Base-by-base conservation (phyloP, 2,113 vertebrate genomes). In the Thryonomys swinderianus region DNA sequence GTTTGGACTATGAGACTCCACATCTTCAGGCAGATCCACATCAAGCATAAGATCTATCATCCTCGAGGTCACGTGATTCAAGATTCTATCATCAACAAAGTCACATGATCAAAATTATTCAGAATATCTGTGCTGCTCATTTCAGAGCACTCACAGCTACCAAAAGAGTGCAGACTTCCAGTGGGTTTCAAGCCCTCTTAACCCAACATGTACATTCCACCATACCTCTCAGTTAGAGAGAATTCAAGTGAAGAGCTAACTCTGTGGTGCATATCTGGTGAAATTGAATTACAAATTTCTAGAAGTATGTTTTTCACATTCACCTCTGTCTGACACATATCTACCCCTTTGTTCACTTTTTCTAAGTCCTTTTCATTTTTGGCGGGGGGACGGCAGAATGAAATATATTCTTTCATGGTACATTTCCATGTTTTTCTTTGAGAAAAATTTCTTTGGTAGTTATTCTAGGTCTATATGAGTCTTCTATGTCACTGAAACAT, bases 21-120 rank as follows among this genome's bases (percentile, higher is more conserved):
- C 98, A 94, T 99, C 99, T 94, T 99, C 99, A n/a, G 99, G 98
- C 32, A 99, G 98, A 94, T 99, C 99, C 93, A 99, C 98, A 97
- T 99, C 99, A 92, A 99, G 98, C 99, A 99, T 99, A 97, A 99
- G 99, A 97, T 99, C 99, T 99, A 96, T 99, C 99, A 88, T 99
- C 99, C 83, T 99, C 99, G 96, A 99, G 98, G 96, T 99, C 99
- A 98, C 98, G 99, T 0, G 98, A 98, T 93, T 98, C 99, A 90
- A 99, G 98, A 97, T 51, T 99, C 99, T 99, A 96, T 99, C 99
- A 88, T 99, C 99, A 81, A 99, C 99, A 96, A 99, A 98, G 96
- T 99, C 99, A 98, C 98, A 99, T 0, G 98, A 98, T 93, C 99
- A 88, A 99, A 98, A 97, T 99, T 99, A 97, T 99, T 99, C 96